A percentile compares a stretch with the other conserved stretches of the same genome.
These are phyloP conservation scores for Ptilodon capucinus DNA, from an alignment of 2,888 invertebrate genomes.

Conservation along the genomic window DNA sequence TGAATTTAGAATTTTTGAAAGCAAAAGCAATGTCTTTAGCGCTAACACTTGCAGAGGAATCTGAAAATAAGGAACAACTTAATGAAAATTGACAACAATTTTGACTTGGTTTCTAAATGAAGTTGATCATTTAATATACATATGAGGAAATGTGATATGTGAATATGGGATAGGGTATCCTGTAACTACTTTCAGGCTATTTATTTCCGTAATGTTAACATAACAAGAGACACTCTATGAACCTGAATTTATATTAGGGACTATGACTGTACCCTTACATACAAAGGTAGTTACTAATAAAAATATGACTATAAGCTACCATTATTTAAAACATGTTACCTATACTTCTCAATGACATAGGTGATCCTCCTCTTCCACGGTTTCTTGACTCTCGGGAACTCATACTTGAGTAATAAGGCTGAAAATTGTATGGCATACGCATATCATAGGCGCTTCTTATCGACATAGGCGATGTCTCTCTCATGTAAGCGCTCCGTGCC, in stretches of 20 bases:
- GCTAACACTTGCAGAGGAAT: conserved; percentile 54
- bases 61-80: conserved; percentile 37
- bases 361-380: conserved; percentile 58
- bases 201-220: no score
- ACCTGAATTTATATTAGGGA: no score
- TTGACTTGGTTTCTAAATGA: no score
- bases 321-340: conserved; percentile 49
- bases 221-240: no score
- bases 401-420: conserved; percentile 38
- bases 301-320: no score
- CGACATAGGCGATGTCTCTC: conserved; percentile 55
- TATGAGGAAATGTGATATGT: no score
- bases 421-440: conserved; percentile 40
- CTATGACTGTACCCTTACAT: no score
- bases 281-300: no score
- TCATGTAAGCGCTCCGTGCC: conserved; percentile 7
- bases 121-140: no score
- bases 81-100: neutral
- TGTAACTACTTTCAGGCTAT: no score
- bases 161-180: no score
- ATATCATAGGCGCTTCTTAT: conserved; percentile 46
- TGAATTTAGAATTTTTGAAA: conserved; percentile 51
- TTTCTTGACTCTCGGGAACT: conserved; percentile 47
- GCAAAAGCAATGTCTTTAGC: conserved; percentile 56
- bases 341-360: conserved; percentile 60